Base-by-base conservation (phyloP, 2,797 vertebrate species). In the Gymnodraco acuticeps region DNA sequence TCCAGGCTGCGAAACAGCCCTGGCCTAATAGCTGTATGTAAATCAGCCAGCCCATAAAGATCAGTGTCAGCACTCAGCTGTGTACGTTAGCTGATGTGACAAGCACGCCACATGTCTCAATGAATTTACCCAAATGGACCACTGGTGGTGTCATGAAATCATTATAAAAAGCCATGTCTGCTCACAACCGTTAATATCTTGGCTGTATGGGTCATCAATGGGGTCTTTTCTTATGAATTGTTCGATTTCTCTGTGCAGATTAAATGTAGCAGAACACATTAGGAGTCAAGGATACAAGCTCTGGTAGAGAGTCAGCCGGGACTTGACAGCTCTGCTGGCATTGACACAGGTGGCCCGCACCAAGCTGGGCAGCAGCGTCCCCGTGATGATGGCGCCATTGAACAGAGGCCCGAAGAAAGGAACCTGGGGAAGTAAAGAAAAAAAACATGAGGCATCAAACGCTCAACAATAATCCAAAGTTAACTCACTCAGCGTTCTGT, bases 391-490 rank as follows among this genome's bases (percentile, higher is more conserved):
- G 61, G 98, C 96, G 64, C 98, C 98, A 16, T 98, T 92, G 27
- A 99, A 99, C 80, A 99, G 93, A 74, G 98, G 98, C 53, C 98
- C 98, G 15, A 99, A 99, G 92, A 99, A 99, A 0, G 98, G 98
- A 90, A 99, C 96, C 98, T 99, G 93, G 56, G 64, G 58, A 78
- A 70, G 75, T 71, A 55, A 48, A 12, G 6, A 15, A 53, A 56
- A 15, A 41, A 8, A 58, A 74, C 33, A 68, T 2, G 2, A 48
- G 43, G 17, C 33, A 72, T 52, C 50, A 70, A 55, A 75, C 53
- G n/a, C 0, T 58, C 13, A 27, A 59, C 11, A 79, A 0, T 47
- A 10, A 61, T 59, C 5, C 38, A 51, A 56, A 79, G 10, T 41
- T 56, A 53, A 71, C 82, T 31, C 66, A 8, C 10, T 70, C 23